Evolutionary conservation across 2,113 vertebrate genomes (phyloP).

Genomic region (Narcine bancroftii): DNA sequence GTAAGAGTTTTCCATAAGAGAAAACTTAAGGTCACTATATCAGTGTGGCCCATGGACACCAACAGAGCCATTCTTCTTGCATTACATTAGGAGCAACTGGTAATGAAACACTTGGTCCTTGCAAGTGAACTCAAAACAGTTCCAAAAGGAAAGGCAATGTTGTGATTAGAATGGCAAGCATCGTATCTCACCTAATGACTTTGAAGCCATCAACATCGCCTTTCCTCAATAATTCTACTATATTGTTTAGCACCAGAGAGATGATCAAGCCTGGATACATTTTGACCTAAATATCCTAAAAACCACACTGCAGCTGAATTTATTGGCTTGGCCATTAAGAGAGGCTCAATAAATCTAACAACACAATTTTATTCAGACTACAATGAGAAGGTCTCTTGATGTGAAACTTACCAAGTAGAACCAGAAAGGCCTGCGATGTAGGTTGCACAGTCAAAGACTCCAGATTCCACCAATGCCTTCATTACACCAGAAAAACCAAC

Average conservation of each 20-base stretch:
- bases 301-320: neutral
- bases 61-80: neutral
- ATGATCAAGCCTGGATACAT: neutral
- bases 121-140: neutral
- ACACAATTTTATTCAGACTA: neutral
- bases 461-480: constrained; percentile 88
- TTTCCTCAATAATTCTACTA: neutral
- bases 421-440: constrained; percentile 91
- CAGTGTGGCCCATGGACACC: neutral
- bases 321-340: neutral
- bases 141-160: neutral
- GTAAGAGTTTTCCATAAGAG: neutral
- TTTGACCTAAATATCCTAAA: neutral
- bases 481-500: constrained; percentile 89
- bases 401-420: constrained; percentile 78
- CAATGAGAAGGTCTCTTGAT: neutral
- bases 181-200: neutral
- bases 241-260: neutral
- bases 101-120: neutral
- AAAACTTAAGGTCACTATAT: neutral
- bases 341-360: neutral
- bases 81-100: neutral
- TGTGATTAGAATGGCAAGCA: neutral
- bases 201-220: neutral
- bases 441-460: constrained; percentile 82